Evolutionary conservation across 1,140 invertebrate genomes (phyloP).

Genomic region (Philotrypesis tridentata): DNA sequence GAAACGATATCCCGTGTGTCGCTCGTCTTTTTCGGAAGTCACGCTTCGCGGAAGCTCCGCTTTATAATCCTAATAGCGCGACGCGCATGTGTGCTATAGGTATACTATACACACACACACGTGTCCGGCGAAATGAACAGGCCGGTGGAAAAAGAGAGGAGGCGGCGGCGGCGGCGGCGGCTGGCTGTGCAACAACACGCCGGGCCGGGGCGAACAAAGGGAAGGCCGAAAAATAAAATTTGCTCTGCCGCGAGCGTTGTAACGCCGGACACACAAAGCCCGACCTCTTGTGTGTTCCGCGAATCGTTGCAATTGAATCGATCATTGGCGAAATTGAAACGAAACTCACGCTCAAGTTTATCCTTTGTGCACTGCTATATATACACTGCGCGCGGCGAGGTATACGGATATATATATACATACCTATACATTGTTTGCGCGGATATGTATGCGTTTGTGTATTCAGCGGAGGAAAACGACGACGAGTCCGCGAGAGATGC

Average conservation of each 20-base stretch:
- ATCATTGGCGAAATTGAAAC: constrained; percentile 20
- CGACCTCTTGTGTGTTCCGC: background rate
- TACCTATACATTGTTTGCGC: too few species aligned
- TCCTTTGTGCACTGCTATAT: background rate
- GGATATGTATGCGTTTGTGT: too few species aligned
- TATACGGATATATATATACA: background rate
- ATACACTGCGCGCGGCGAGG: background rate
- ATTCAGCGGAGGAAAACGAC: too few species aligned
- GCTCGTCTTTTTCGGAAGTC: constrained; percentile 11
- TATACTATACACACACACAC: too few species aligned
- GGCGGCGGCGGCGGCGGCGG: background rate
- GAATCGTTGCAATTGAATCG: constrained; percentile 32
- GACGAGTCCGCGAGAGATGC: too few species aligned
- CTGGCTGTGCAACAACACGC: background rate
- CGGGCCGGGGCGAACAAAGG: background rate
- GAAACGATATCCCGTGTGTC: background rate
- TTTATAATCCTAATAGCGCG: constrained; percentile 13
- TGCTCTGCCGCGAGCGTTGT: background rate
- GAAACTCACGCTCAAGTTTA: background rate
- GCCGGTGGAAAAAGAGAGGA: background rate
- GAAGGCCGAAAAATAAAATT: background rate
- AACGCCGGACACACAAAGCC: constrained; percentile 14
- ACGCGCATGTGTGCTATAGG: too few species aligned
- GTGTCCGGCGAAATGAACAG: background rate
- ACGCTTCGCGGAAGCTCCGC: background rate